A percentile compares a stretch with the other conserved stretches of the same genome.
Conservation (phyloP, 2,888 invertebrate species). For the Cerastoderma edule region DNA sequence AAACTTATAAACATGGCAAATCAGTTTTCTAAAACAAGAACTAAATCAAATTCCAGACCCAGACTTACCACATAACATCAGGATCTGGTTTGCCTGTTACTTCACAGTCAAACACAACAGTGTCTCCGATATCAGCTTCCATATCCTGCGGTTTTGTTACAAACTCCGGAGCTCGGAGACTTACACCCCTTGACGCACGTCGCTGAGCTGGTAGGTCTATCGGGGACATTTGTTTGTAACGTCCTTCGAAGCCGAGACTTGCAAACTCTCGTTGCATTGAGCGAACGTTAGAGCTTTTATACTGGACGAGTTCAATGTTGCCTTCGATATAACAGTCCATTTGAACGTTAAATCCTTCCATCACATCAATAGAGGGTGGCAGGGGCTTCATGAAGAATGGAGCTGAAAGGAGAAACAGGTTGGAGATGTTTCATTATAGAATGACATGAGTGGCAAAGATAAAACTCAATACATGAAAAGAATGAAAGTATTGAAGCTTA, state of each 20-base stretch:
- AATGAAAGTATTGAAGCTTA: too few relatives aligned
- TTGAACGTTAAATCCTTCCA: constrained; percentile 79
- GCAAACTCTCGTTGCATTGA: constrained; percentile 66
- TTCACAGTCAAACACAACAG: constrained; percentile 76
- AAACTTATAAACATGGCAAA: too few relatives aligned
- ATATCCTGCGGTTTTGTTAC: constrained; percentile 65
- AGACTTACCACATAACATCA: constrained; percentile 78
- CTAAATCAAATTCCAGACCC: too few relatives aligned
- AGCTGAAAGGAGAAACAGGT: constrained; percentile 69
- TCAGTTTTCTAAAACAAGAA: too few relatives aligned
- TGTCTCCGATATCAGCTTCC: constrained; percentile 70
- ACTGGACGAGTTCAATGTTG: constrained; percentile 72
- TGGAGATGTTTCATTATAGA: too few relatives aligned
- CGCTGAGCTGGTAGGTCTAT: constrained; percentile 43
- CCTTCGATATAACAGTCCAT: constrained; percentile 90
- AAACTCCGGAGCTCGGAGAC: constrained; percentile 53
- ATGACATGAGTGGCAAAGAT: too few relatives aligned
- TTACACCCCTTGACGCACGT: constrained; percentile 29
- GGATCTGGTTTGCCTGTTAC: constrained; percentile 75
- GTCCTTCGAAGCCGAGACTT: constrained; percentile 73
- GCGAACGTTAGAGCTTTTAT: constrained; percentile 65
- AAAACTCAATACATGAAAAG: too few relatives aligned
- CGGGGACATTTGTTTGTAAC: constrained; percentile 65
- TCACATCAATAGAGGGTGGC: constrained; percentile 77
- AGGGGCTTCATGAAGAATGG: constrained; percentile 81